Evolutionary conservation across 53 echinoderm and acorn worm species (phyloP).

Genomic region (Luidia sarsii): DNA sequence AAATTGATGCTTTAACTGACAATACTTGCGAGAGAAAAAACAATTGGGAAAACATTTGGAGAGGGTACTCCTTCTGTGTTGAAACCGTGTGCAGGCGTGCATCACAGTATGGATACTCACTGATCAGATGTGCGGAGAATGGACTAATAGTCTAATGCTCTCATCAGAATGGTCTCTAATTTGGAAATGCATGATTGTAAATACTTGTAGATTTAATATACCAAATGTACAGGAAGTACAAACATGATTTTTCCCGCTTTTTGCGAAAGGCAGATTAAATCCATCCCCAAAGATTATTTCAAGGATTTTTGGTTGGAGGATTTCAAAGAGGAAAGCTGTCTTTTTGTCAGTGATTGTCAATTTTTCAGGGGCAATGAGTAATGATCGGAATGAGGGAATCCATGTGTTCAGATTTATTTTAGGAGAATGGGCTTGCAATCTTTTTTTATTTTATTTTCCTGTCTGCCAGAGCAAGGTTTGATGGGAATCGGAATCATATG

Average conservation of each 20-base stretch:
- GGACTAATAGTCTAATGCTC: too few species aligned
- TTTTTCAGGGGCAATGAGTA: background rate
- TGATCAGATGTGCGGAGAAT: background rate
- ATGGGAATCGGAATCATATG: too few species aligned
- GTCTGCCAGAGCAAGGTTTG: background rate
- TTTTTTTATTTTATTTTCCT: background rate
- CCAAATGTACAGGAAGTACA: background rate
- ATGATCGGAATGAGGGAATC: background rate
- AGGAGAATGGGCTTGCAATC: background rate
- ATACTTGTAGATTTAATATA: slow-evolving; percentile 13
- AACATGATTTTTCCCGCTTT: background rate
- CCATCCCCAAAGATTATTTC: slow-evolving; percentile 17
- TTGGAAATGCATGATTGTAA: slow-evolving; percentile 14
- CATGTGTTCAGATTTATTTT: background rate
- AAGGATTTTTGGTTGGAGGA: background rate
- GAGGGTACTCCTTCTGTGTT: too few species aligned
- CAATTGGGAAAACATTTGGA: too few species aligned
- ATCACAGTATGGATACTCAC: too few species aligned
- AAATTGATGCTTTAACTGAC: too few species aligned
- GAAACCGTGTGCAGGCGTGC: too few species aligned
- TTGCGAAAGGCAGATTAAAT: background rate
- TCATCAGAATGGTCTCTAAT: background rate
- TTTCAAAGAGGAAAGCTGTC: background rate
- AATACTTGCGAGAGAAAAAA: too few species aligned
- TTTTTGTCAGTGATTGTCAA: background rate